Conservation (phyloP, 2,113 vertebrate genomes). For the Rhineura floridana region DNA sequence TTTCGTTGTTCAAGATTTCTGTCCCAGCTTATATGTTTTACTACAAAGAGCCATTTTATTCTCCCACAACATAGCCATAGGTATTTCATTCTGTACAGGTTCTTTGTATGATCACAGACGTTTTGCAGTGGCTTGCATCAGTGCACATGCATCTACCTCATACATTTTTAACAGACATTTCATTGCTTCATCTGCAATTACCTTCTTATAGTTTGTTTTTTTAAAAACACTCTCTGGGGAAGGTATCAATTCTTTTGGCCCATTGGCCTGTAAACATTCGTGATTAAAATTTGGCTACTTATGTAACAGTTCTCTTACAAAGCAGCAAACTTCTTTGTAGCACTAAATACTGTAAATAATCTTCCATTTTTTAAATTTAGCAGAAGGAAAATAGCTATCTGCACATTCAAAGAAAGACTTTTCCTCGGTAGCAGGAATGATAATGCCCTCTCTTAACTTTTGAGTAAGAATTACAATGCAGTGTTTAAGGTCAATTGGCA, state of each 20-base stretch:
- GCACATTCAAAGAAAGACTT: background rate
- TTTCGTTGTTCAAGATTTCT: conserved; percentile 5
- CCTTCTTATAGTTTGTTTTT: background rate
- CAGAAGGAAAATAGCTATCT: conserved; percentile 4
- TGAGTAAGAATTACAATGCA: background rate
- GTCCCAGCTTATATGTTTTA: conserved; percentile 8
- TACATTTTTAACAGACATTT: conserved; percentile 14
- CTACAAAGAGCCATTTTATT: background rate
- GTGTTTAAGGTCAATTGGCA: background rate
- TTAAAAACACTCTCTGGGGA: background rate
- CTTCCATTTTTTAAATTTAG: background rate
- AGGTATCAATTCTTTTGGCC: background rate
- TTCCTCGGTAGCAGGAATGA: background rate
- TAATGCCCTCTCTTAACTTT: background rate
- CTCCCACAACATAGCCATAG: background rate
- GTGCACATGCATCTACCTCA: background rate
- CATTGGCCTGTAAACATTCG: background rate
- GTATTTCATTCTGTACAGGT: background rate
- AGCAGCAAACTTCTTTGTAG: conserved; percentile 9
- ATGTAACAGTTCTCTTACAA: background rate
- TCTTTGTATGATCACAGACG: conserved; percentile 24
- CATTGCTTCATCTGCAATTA: background rate
- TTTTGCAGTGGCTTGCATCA: conserved; percentile 6
- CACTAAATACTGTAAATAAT: conserved; percentile 12
- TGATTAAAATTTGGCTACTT: conserved; percentile 18